Evolutionary conservation across 2,888 invertebrate genomes (phyloP), one percentile per base, ranked within the genome.

Genomic region (Ethmia dodecea): DNA sequence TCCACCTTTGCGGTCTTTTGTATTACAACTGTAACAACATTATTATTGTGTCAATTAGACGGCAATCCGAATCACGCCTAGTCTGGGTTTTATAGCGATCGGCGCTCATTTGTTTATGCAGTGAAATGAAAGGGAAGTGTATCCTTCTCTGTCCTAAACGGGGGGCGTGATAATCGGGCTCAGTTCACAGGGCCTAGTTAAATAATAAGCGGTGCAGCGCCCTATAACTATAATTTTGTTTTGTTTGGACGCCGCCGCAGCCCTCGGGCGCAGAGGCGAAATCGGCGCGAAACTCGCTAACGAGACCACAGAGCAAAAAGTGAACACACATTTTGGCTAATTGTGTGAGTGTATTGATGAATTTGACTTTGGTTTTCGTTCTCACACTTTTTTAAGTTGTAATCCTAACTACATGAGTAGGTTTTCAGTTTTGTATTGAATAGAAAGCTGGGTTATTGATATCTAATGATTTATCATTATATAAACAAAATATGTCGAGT

Each of bases 1-100:
- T 66, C 75, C 70, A 73, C 74, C 78, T 81, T 68, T 74, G 81
- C 77, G 81, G 80, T 76, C 65, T 76, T 79, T 78, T 78, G 80
- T 81, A 70, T 67, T 60, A 64, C 67, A 61, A 68, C 66, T 67
- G 69, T 75, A 73, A 80, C 77, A 79, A 75, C 73, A 75, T 79
- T 77, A 78, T 80, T 81, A 81, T 77, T 67, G 70, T 74, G 70
- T 84, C 78, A 83, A 86, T 86, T 83, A 78, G 10, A 31, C 18
- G 9, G 37, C 30, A 30, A 29, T 28, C 22, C 22, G 22, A 29
- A 10, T 16, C 3, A 13, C 12, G 31, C n/a, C 22, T 24, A 31
- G 22, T 13, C 22, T 9, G 12, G 11, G 10, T 6, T 27, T 27
- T 9, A 27, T 6, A 27, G 10, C 8, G 10, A 9, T 11, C n/a